Base-by-base conservation (phyloP, 2,888 invertebrate genomes). In the Epinotia demarniana region DNA sequence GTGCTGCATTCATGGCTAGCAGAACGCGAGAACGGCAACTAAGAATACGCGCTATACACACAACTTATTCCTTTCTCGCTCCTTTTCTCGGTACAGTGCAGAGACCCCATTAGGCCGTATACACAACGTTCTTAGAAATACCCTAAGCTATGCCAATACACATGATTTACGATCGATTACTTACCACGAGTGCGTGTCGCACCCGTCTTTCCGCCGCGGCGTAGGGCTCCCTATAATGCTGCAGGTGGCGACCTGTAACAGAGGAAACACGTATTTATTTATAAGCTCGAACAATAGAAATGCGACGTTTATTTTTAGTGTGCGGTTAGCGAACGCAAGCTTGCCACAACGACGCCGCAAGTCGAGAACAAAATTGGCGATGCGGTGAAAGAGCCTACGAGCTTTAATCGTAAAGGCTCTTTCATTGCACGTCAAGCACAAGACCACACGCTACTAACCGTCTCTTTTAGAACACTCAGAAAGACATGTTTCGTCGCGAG, bases 171-270 rank as follows among this genome's bases (percentile, higher is more conserved):
- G 60, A 69, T 49, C 43, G 43, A 62, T 53, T 89, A 93, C 94
- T 76, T 91, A 94, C 94, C 94, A 93, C 94, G 94, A 94, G 94
- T 94, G 94, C 94, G 94, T 92, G 90, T 92, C 92, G 94, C 94
- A 94, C 94, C 94, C 94, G 94, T 94, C 92, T 94, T 94, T 93
- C 90, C 91, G 92, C 92, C 93, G 91, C 90, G 90, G 93, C 89
- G 92, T 93, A 93, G 93, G 93, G 92, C 93, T 93, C 92, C 94
- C 93, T 93, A 93, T 94, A 90, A 93, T 93, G 92, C 89, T 91
- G 92, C 92, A 92, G 92, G 91, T 89, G 91, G 90, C 92, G 90
- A 93, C 90, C 94, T 94, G 89, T 53, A 90, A 83, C 81, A 87
- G 83, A 74, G 76, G 83, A 85, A 82, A 80, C 74, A 78, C 69